Evolutionary conservation across 2,797 vertebrate genomes (phyloP).

Genomic region (Oceanodroma leucorhoa): DNA sequence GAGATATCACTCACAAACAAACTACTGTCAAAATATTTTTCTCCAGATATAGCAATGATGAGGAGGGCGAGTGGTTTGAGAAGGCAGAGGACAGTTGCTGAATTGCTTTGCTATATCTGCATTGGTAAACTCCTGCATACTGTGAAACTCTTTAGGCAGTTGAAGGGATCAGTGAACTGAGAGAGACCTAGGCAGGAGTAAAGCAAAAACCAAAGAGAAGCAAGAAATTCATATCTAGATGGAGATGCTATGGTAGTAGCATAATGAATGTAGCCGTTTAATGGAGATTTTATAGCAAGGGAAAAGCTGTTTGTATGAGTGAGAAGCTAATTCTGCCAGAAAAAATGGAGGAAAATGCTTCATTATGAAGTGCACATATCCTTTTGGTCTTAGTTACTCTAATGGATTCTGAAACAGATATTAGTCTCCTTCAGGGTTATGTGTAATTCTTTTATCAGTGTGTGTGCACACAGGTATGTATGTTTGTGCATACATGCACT

Average conservation of each 20-base stretch:
- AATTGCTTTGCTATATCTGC: background rate
- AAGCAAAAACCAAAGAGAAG: background rate
- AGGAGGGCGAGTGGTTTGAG: background rate
- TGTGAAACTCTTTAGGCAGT: background rate
- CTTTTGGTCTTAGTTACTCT: background rate
- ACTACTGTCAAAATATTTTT: conserved; percentile 31
- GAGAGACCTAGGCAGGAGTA: background rate
- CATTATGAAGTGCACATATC: background rate
- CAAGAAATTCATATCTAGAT: background rate
- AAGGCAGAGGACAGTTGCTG: background rate
- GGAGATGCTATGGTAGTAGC: background rate
- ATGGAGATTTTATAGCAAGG: background rate
- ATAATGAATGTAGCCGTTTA: background rate
- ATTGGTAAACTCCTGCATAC: background rate
- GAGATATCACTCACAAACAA: background rate
- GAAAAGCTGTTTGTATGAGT: background rate
- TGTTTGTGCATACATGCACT: background rate
- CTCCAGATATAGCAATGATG: background rate
- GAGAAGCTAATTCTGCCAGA: background rate
- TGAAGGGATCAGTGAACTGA: conserved; percentile 6
- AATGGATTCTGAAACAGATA: background rate
- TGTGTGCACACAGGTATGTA: background rate
- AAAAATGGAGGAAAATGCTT: background rate
- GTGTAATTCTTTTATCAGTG: background rate
- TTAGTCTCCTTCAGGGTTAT: background rate